Conservation (phyloP, 2,113 vertebrate genomes). For the Lanius collurio region DNA sequence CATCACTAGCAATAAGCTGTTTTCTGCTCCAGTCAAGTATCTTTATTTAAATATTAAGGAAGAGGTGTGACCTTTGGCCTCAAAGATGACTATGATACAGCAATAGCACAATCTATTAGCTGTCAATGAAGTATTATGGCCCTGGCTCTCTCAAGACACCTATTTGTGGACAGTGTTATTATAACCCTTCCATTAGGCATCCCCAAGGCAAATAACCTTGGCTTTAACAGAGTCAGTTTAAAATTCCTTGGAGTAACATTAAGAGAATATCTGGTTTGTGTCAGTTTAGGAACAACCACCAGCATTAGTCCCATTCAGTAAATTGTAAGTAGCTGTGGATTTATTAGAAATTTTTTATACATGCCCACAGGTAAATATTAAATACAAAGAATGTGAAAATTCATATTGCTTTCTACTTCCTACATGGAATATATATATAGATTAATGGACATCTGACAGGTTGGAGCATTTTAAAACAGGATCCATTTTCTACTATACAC, state of each 20-base stretch:
- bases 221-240: conserved; percentile 90
- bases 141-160: conserved; percentile 78
- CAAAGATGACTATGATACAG: conserved; percentile 78
- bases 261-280: conserved; percentile 83
- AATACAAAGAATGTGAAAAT: conserved; percentile 61
- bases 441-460: conserved; percentile 41
- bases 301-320: conserved; percentile 67
- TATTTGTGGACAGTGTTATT: conserved; percentile 86
- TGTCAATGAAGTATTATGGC: conserved; percentile 77
- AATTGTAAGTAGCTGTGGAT: conserved; percentile 71
- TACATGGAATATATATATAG: conserved; percentile 30
- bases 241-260: conserved; percentile 90
- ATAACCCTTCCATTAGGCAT: conserved; percentile 87
- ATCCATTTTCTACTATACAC: conserved; percentile 31
- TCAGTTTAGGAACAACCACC: conserved; percentile 81
- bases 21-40: conserved; percentile 86
- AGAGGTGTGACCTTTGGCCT: conserved; percentile 80
- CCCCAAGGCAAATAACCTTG: conserved; percentile 86
- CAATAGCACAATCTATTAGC: conserved; percentile 80
- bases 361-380: conserved; percentile 76
- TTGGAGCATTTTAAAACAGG: conserved; percentile 12
- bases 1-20: conserved; percentile 77
- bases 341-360: conserved; percentile 72
- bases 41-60: conserved; percentile 85
- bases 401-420: conserved; percentile 40